Conservation (phyloP, 2,888 invertebrate species). For the Metopia argyrocephala region DNA sequence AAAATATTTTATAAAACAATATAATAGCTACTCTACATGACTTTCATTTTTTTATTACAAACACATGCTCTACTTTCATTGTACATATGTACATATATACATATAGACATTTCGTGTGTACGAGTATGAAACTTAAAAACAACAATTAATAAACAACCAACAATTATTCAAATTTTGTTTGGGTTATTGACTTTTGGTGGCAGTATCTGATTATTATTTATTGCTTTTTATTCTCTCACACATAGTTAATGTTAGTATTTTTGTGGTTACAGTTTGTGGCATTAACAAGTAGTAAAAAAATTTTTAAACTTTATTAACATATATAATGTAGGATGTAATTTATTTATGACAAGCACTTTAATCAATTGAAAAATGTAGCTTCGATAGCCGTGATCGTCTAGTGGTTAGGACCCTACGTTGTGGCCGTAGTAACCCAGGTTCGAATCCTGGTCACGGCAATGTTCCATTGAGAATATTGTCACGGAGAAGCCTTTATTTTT, state of each 20-base stretch:
- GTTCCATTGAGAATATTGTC: slow-evolving; percentile 51
- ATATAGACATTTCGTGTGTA: not conserved
- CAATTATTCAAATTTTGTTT: not conserved
- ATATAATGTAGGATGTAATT: not conserved
- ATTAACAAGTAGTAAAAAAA: not conserved
- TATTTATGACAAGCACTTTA: not conserved
- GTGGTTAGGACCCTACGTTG: slow-evolving; percentile 79
- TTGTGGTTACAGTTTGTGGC: not conserved
- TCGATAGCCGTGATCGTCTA: slow-evolving; percentile 77
- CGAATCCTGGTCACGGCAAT: slow-evolving; percentile 77
- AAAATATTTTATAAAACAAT: not conserved
- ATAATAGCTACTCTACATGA: not conserved
- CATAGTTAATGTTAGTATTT: slow-evolving; percentile 4
- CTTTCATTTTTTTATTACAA: not conserved
- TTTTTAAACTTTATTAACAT: not conserved
- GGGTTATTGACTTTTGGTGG: too few relatives aligned
- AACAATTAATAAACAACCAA: not conserved
- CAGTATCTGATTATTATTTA: slow-evolving; percentile 1
- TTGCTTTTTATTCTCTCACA: too few relatives aligned
- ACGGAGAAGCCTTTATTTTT: slow-evolving; percentile 41
- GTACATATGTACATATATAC: not conserved
- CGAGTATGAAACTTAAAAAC: not conserved
- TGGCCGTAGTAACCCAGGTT: slow-evolving; percentile 79
- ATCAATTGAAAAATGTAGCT: not conserved
- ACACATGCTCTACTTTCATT: not conserved